Base-by-base conservation (phyloP, 1,140 invertebrate species). In the Drosophila rufa region DNA sequence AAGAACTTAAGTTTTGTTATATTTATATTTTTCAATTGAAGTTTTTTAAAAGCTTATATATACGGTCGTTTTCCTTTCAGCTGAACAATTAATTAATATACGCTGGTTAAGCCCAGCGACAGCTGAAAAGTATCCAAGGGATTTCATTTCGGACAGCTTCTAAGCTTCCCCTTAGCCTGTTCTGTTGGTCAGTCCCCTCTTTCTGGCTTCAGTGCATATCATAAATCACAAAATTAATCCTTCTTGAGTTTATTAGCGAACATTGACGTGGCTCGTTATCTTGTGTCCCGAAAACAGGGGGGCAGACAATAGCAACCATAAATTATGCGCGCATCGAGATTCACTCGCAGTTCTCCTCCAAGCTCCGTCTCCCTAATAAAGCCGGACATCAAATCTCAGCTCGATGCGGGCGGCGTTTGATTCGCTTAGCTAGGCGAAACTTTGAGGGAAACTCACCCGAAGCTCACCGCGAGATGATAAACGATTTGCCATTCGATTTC, bases 161-260 rank as follows among this genome's bases (percentile, higher is more conserved):
- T 70, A 74, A 66, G 66, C 60, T 61, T 77, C 38, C 46, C 19
- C 40, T 51, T 30, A 55, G 43, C 42, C n/a, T 65, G 15, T 30
- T 15, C 19, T 7, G 22, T 14, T 53, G 51, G 33, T 8, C 55
- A 66, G 19, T 42, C 48, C 45, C 14, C 43, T 38, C 22, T 22
- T 19, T 17, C 17, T 19, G 36, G 15, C 30, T 43, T 17, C 11
- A 43, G 15, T 22, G 56, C 45, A 51, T 45, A 74, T 74, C 80
- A 90, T 90, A 90, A 90, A 90, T 90, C 85, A 90, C 81, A 76
- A 85, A 90, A 86, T 79, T 90, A 90, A 90, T 90, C 85, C 85
- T 82, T 87, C 83, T 87, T 81, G 79, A 90, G 85, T 90, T 90
- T 90, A 90, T 90, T 90, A 90, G 85, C 85, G 79, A 64, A 84